Conservation (phyloP, 30 jellyfish, hydroid and myxozoan genomes). For the Aurelia aurita complex sp. Pacific region DNA sequence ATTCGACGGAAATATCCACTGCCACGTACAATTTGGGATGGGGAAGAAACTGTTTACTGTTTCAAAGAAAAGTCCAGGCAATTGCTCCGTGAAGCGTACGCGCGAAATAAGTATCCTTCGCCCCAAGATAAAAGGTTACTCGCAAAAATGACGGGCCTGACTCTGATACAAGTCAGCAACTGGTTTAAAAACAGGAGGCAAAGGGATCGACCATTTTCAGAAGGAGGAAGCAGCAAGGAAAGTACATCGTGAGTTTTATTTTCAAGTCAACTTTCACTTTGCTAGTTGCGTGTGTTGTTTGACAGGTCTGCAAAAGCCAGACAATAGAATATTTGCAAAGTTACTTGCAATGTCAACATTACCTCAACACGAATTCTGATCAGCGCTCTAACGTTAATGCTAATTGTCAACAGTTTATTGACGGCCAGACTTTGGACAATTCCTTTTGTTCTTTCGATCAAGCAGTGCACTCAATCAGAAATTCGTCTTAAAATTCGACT, state of each 20-base stretch:
- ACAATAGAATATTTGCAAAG: conserved; percentile 34
- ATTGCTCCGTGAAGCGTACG: conserved; percentile 84
- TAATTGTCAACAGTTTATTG: conserved; percentile 48
- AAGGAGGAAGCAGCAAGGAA: conserved; percentile 51
- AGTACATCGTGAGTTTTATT: conserved; percentile 29
- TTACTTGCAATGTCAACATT: conserved; percentile 40
- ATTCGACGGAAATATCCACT: conserved; percentile 94
- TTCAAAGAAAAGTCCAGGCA: conserved; percentile 94
- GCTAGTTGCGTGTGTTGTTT: conserved; percentile 23
- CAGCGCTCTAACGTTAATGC: conserved; percentile 8
- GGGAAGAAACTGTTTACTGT: conserved; percentile 97
- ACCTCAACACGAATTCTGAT: conserved; percentile 16
- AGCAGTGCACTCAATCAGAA: too few relatives aligned
- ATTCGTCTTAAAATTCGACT: too few relatives aligned
- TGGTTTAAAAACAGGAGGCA: conserved; percentile 99
- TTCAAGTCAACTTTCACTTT: not conserved
- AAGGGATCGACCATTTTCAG: conserved; percentile 87
- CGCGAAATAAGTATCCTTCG: conserved; percentile 87
- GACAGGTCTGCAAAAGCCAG: conserved; percentile 34
- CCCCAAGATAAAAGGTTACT: conserved; percentile 90
- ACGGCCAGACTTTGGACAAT: conserved; percentile 19
- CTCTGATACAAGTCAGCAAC: conserved; percentile 91
- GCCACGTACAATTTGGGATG: conserved; percentile 99
- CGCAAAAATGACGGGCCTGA: conserved; percentile 93
- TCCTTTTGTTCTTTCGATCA: conserved; percentile 1